A percentile compares a stretch with the other conserved stretches of the same genome.
These are phyloP conservation scores for Torymus aiolomorphi DNA, from an alignment of 2,888 invertebrate genomes.

Conservation along the genomic window DNA sequence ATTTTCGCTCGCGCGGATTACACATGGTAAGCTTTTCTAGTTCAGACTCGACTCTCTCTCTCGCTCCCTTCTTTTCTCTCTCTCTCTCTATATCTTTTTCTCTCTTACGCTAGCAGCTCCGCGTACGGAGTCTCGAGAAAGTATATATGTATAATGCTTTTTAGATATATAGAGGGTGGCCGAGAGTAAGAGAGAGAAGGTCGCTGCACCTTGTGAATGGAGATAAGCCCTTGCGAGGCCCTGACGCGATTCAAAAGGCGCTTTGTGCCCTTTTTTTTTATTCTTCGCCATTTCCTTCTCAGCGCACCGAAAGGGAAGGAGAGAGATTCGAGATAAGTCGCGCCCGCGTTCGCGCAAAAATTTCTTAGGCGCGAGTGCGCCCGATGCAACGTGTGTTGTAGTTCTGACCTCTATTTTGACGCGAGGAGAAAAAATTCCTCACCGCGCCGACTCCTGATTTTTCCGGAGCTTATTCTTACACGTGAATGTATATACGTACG, in stretches of 20 bases:
- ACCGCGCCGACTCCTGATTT: background rate
- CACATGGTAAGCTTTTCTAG: slow-evolving; percentile 62
- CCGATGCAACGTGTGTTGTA: too few species aligned
- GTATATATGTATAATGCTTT: slow-evolving; percentile 4
- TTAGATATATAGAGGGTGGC: slow-evolving; percentile 34
- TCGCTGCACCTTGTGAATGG: slow-evolving; percentile 42
- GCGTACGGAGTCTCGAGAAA: slow-evolving; percentile 1
- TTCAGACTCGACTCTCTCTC: slow-evolving; percentile 1
- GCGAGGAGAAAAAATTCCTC: too few species aligned
- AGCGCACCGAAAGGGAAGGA: background rate
- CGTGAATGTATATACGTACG: background rate
- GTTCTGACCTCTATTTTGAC: too few species aligned
- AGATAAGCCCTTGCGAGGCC: slow-evolving; percentile 34
- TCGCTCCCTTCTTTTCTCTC: slow-evolving; percentile 7
- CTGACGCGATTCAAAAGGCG: slow-evolving; percentile 35
- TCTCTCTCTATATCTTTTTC: background rate
- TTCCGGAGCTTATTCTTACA: background rate
- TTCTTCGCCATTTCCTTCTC: slow-evolving; percentile 35
- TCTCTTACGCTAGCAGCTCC: slow-evolving; percentile 3
- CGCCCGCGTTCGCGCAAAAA: slow-evolving; percentile 23
- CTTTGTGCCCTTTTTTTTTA: slow-evolving; percentile 29
- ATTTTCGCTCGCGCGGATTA: slow-evolving; percentile 65
- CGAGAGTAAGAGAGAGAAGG: slow-evolving; percentile 2
- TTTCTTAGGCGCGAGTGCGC: slow-evolving; percentile 1
- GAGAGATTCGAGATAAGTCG: slow-evolving; percentile 33